Evolutionary conservation across 2,113 vertebrate species (phyloP).

Genomic region (Gila orcuttii): DNA sequence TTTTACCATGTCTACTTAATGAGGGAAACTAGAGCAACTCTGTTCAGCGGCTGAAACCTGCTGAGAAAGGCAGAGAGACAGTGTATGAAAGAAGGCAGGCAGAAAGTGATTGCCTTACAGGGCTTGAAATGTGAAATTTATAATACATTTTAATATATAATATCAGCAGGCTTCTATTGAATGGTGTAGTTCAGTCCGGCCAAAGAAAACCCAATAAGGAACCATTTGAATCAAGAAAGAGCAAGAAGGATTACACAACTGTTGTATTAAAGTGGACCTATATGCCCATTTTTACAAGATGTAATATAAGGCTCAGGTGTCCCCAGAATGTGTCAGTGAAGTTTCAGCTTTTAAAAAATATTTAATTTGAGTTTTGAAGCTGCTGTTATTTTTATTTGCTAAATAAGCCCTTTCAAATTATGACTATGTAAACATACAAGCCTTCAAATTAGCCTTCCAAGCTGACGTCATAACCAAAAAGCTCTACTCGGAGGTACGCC

Average conservation of each 20-base stretch:
- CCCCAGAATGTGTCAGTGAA: too few species aligned
- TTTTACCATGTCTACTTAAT: conserved; percentile 13
- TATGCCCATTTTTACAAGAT: too few species aligned
- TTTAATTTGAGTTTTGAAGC: too few species aligned
- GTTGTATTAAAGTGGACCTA: too few species aligned
- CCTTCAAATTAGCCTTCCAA: background rate
- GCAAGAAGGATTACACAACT: too few species aligned
- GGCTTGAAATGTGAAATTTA: background rate
- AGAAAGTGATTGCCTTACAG: background rate
- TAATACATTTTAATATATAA: background rate
- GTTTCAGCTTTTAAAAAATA: too few species aligned
- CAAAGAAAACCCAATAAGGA: background rate
- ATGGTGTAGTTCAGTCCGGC: background rate
- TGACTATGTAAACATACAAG: background rate
- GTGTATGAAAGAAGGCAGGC: background rate
- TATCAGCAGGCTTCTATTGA: background rate
- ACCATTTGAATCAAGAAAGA: background rate
- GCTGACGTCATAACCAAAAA: background rate
- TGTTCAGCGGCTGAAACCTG: background rate
- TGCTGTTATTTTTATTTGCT: too few species aligned
- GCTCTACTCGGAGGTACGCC: background rate
- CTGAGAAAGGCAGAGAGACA: background rate
- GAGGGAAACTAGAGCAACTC: background rate
- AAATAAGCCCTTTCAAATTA: background rate
- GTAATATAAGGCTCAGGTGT: too few species aligned